Percentiles rank a stretch among this genome's conserved stretches.
These are phyloP conservation scores for Drosophila sulfurigaster DNA, from an alignment of 1,140 invertebrate species.

Conservation along the genomic window DNA sequence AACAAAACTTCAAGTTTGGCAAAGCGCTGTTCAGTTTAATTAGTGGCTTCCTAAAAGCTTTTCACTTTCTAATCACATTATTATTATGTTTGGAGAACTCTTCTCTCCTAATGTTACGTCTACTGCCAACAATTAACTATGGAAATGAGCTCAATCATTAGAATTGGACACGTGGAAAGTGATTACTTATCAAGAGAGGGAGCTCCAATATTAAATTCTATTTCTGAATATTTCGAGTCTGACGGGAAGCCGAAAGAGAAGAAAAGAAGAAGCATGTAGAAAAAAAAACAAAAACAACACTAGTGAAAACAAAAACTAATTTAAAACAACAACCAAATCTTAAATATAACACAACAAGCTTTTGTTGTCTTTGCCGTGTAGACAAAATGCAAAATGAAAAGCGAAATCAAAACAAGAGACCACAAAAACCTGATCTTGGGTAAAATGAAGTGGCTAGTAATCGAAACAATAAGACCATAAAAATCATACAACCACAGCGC, in stretches of 20 bases:
- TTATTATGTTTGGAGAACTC: constrained; percentile 33
- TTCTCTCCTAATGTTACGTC: constrained; percentile 14
- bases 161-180: constrained; percentile 75
- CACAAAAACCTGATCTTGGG: constrained; percentile 40
- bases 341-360: constrained; percentile 68
- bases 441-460: constrained; percentile 64
- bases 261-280: constrained; percentile 14
- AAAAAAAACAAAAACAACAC: constrained; percentile 20
- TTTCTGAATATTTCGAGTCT: background rate
- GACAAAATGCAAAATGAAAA: constrained; percentile 70
- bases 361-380: constrained; percentile 26
- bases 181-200: constrained; percentile 59
- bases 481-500: constrained; percentile 29
- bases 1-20: constrained; percentile 6
- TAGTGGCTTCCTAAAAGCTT: background rate
- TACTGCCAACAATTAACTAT: constrained; percentile 61
- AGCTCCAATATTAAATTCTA: constrained; percentile 31
- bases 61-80: constrained; percentile 44
- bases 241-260: constrained; percentile 12
- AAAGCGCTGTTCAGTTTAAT: constrained; percentile 17
- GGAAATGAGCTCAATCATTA: constrained; percentile 53
- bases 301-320: constrained; percentile 39
- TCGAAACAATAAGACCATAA: constrained; percentile 47
- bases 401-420: constrained; percentile 63
- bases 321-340: constrained; percentile 54